Percentiles rank a stretch among this genome's conserved stretches.
Evolutionary conservation across 2,888 invertebrate species (phyloP).

Genomic region (Anoncus sp.): DNA sequence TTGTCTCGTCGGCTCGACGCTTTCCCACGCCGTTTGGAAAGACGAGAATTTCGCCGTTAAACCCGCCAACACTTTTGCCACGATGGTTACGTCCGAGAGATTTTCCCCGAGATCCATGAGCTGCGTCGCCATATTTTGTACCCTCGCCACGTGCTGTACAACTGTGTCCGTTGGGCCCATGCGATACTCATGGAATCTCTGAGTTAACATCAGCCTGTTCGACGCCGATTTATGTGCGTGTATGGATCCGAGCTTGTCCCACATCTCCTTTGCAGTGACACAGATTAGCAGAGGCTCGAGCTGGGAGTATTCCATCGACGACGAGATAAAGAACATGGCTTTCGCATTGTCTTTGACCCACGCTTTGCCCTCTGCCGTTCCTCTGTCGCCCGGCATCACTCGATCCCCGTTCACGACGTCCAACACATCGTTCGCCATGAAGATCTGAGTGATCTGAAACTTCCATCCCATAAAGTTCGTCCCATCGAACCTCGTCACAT

Average conservation of each 20-base stretch:
- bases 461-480: slow-evolving; percentile 39
- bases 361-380: slow-evolving; percentile 15
- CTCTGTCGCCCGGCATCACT: slow-evolving; percentile 2
- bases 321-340: slow-evolving; percentile 39
- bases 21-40: slow-evolving; percentile 60
- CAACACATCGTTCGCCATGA: slow-evolving; percentile 31
- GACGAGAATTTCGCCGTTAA: slow-evolving; percentile 52
- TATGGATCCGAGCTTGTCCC: slow-evolving; percentile 42
- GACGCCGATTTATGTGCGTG: slow-evolving; percentile 60
- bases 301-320: slow-evolving; percentile 36
- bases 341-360: slow-evolving; percentile 32
- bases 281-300: slow-evolving; percentile 59
- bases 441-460: slow-evolving; percentile 35
- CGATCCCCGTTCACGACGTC: slow-evolving; percentile 18
- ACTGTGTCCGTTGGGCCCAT: slow-evolving; percentile 53
- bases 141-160: slow-evolving; percentile 49
- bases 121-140: slow-evolving; percentile 55
- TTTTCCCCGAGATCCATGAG: slow-evolving; percentile 50
- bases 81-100: slow-evolving; percentile 43
- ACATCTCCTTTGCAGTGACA: slow-evolving; percentile 60
- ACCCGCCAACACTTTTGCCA: slow-evolving; percentile 59
- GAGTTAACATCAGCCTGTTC: slow-evolving; percentile 47
- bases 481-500: slow-evolving; percentile 36
- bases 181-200: slow-evolving; percentile 49
- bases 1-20: slow-evolving; percentile 50